Conservation (phyloP, 2,888 invertebrate species). For the Endomychus coccineus region DNA sequence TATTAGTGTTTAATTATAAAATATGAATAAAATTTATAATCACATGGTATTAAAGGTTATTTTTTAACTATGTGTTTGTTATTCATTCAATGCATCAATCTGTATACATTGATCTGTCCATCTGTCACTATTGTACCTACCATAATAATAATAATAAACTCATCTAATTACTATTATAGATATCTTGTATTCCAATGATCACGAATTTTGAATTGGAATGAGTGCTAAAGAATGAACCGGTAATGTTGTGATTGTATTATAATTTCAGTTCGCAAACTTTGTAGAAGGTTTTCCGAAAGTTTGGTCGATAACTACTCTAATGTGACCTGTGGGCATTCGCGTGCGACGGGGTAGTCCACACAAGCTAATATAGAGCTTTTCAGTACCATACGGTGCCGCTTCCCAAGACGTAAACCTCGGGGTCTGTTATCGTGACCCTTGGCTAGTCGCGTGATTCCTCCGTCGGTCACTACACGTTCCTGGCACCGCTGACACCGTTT, state of each 20-base stretch:
- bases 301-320: slow-evolving; percentile 37
- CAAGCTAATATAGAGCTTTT: slow-evolving; percentile 26
- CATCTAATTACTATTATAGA: too few species aligned
- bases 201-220: too few species aligned
- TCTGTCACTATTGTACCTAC: too few species aligned
- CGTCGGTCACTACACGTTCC: slow-evolving; percentile 32
- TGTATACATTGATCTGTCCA: too few species aligned
- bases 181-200: too few species aligned
- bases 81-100: too few species aligned
- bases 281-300: slow-evolving; percentile 29
- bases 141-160: too few species aligned
- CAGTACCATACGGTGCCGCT: slow-evolving; percentile 34
- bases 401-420: slow-evolving; percentile 12
- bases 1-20: too few species aligned
- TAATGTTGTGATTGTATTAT: slow-evolving; percentile 1
- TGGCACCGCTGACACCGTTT: slow-evolving; percentile 33
- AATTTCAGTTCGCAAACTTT: slow-evolving; percentile 6
- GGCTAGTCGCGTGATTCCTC: slow-evolving; percentile 41
- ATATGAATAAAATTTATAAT: too few species aligned
- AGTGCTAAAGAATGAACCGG: too few species aligned
- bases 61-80: too few species aligned
- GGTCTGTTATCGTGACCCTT: slow-evolving; percentile 33
- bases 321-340: slow-evolving; percentile 45
- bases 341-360: slow-evolving; percentile 27
- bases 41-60: too few species aligned